phyloP scores from a whole-genome alignment of 2,113 vertebrate genomes.

The Sebastes fasciatus region DNA sequence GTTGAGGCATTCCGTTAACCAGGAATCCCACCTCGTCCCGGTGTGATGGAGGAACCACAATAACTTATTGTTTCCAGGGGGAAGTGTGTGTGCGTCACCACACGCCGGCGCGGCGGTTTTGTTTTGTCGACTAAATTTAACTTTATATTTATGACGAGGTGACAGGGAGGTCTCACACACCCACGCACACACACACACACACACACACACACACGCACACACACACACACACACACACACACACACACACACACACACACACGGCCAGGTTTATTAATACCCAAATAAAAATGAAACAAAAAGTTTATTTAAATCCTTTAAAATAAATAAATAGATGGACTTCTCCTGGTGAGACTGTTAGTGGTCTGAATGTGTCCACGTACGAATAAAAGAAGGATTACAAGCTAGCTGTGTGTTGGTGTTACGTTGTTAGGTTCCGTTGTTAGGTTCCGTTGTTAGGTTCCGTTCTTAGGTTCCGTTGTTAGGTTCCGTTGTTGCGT shows the following conservation, averaged over 20 bases:
- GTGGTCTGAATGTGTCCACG: too few species aligned
- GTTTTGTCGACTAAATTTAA: conserved; percentile 58
- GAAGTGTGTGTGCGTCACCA: conserved; percentile 81
- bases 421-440: too few species aligned
- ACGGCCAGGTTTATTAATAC: too few species aligned
- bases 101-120: conserved; percentile 45
- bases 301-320: neutral
- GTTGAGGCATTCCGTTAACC: conserved; percentile 45
- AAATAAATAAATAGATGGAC: neutral
- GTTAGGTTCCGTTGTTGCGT: too few species aligned
- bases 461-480: too few species aligned
- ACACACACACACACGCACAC: neutral
- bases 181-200: neutral
- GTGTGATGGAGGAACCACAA: conserved; percentile 70
- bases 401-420: too few species aligned
- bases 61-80: conserved; percentile 80
- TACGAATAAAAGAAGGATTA: too few species aligned
- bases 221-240: neutral
- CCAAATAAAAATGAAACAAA: too few species aligned
- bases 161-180: neutral
- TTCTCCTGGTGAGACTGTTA: too few species aligned
- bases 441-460: too few species aligned
- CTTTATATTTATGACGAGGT: conserved; percentile 3
- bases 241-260: neutral
- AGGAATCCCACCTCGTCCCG: conserved; percentile 54